phyloP scores from a whole-genome alignment of 2,797 vertebrate species.

The Telmatherina bonti region DNA sequence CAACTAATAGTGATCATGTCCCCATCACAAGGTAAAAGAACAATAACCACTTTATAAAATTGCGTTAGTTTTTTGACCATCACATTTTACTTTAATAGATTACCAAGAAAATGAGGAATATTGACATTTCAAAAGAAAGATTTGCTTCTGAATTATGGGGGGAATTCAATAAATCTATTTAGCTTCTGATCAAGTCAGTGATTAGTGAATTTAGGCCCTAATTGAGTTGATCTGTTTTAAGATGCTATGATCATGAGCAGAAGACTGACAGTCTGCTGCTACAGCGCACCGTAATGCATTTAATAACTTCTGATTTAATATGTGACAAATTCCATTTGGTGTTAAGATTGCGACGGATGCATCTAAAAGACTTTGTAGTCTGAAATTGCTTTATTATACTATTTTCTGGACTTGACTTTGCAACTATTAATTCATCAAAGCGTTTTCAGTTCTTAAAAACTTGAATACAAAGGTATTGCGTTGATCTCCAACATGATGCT shows the following conservation, averaged over 20 bases:
- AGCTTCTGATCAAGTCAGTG: too few relatives aligned
- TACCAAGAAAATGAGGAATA: too few relatives aligned
- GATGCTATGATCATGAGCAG: not conserved
- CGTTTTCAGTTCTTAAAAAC: slow-evolving; percentile 45
- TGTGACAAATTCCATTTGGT: not conserved
- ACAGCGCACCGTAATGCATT: not conserved
- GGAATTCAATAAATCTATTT: too few relatives aligned
- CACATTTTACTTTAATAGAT: too few relatives aligned
- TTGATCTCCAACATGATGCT: slow-evolving; percentile 50
- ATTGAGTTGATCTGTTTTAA: not conserved
- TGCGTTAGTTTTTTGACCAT: too few relatives aligned
- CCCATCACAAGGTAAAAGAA: too few relatives aligned
- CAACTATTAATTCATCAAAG: slow-evolving; percentile 30
- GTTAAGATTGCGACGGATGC: not conserved
- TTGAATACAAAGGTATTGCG: slow-evolving; percentile 40
- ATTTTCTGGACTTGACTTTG: slow-evolving; percentile 58
- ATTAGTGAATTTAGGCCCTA: not conserved
- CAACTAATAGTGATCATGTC: too few relatives aligned
- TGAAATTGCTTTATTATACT: slow-evolving; percentile 54
- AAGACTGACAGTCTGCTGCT: not conserved
- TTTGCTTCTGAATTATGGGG: too few relatives aligned
- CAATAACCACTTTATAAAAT: too few relatives aligned
- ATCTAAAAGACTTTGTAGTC: slow-evolving; percentile 33
- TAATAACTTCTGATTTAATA: not conserved
- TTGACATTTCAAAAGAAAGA: too few relatives aligned